Evolutionary conservation across 2,113 vertebrate species (phyloP), one percentile per base, ranked within the genome.

Genomic region (Brienomyrus brachyistius): DNA sequence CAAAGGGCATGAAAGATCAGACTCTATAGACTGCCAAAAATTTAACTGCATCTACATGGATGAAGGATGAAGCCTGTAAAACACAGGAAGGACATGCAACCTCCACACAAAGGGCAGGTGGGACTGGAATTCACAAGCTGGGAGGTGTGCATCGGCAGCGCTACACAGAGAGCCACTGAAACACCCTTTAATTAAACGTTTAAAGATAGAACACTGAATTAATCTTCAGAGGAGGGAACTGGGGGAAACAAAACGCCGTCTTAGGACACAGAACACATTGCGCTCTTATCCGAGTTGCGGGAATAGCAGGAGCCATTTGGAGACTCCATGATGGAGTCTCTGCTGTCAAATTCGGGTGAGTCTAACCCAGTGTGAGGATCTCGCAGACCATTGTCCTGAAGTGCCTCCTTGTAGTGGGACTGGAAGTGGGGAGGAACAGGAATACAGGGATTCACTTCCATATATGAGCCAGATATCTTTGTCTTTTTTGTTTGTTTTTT

Each of bases 401-500:
- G 91, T n/a, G 90, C 48, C 51, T 94, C 93, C 90, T 95, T 94
- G 90, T 91, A 93, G 90, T 95, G 93, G 86, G 95, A 94, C 94
- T 95, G 92, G 19, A 84, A 84, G 21, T 84, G 21, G 52, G 35
- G 48, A 87, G 23, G 43, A 51, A 77, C 35, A 45, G 77, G 19
- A n/a, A 54, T 2, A 89, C 19, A 13, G 27, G n/a, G 56, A 15
- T 70, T 45, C 2, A 45, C 62, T 23, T 10, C n/a, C 52, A 56
- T 10, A 31, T 27, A 17, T 47, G n/a, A 13, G 47, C 48, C 85
- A 86, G 23, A 50, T 66, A 27, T 86, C 27, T 54, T 19, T 54
- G 52, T 54, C 52, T 54, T 54, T 52, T 54, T 17, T 19, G 4
- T 17, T 52, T 35, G 4, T 51, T 86, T 86, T 51, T 85, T 50